Percentiles rank a stretch among this genome's conserved stretches.
Evolutionary conservation across 2,113 vertebrate genomes (phyloP).

Genomic region (Tretioscincus oriximinensis): DNA sequence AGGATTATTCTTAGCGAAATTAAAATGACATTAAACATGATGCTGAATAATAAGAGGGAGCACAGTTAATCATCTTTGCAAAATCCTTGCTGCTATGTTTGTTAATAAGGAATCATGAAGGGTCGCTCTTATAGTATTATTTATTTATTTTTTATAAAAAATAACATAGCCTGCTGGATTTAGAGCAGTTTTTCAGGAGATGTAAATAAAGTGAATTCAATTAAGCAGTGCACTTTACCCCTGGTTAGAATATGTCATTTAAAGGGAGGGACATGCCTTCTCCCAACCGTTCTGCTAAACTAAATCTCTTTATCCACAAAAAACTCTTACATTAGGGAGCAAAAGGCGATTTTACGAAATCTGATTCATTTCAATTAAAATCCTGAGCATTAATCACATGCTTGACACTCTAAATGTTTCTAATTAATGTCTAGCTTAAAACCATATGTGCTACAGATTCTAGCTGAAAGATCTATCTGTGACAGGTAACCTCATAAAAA

Average conservation of each 20-base stretch:
- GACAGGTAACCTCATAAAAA: slow-evolving; percentile 69
- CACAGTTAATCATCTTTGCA: slow-evolving; percentile 32
- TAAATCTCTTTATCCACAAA: not conserved
- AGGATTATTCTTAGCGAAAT: slow-evolving; percentile 33
- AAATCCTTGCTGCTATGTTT: slow-evolving; percentile 29
- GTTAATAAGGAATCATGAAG: slow-evolving; percentile 28
- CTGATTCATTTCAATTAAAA: slow-evolving; percentile 68
- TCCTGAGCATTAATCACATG: slow-evolving; percentile 66
- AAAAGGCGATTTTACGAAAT: slow-evolving; percentile 52
- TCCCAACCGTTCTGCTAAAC: not conserved
- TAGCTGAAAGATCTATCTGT: slow-evolving; percentile 60
- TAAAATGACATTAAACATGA: slow-evolving; percentile 35
- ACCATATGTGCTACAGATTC: slow-evolving; percentile 66
- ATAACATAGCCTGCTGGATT: not conserved
- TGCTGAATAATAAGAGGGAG: slow-evolving; percentile 33
- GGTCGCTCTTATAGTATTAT: slow-evolving; percentile 21
- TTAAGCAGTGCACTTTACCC: slow-evolving; percentile 18
- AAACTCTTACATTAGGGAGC: slow-evolving; percentile 32
- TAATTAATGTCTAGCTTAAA: slow-evolving; percentile 74
- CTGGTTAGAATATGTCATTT: slow-evolving; percentile 8
- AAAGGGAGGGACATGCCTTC: not conserved
- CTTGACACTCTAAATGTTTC: slow-evolving; percentile 70
- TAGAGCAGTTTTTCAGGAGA: slow-evolving; percentile 9
- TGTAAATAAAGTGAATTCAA: slow-evolving; percentile 24
- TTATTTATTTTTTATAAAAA: slow-evolving; percentile 9